Conservation (phyloP, 2,888 invertebrate genomes). For the Cyrtodaria siliqua region DNA sequence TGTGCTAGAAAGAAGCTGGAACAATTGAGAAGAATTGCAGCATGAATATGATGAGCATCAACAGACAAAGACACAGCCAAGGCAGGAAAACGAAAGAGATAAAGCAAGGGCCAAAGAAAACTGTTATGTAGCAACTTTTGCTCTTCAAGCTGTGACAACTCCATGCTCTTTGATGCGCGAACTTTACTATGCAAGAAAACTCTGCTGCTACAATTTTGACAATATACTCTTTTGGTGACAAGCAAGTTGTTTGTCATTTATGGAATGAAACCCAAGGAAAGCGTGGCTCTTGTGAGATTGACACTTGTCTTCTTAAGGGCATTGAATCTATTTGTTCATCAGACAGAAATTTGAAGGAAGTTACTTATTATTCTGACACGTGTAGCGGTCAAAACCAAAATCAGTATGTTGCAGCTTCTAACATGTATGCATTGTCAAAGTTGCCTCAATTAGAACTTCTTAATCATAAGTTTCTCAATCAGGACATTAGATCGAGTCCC, state of each 20-base stretch:
- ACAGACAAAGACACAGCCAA: no score
- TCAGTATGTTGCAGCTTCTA: no score
- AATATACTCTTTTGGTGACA: neutral
- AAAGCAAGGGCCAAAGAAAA: neutral
- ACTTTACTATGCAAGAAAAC: neutral
- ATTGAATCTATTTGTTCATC: neutral
- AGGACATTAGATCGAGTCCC: neutral
- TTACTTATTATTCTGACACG: constrained; percentile 7
- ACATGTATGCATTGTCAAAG: no score
- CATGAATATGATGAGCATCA: no score
- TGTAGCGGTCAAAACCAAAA: constrained; percentile 9
- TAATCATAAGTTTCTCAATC: constrained; percentile 15
- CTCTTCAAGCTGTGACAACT: neutral
- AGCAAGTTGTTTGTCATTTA: neutral
- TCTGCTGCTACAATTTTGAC: no score
- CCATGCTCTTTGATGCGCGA: neutral
- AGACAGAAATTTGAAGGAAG: no score
- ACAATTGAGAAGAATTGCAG: no score
- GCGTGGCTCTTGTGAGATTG: neutral
- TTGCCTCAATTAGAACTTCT: neutral
- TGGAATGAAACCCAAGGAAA: neutral
- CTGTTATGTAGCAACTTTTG: neutral
- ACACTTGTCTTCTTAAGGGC: neutral
- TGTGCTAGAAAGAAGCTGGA: no score
- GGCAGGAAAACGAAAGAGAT: no score